Evolutionary conservation across 2,888 invertebrate species (phyloP), one percentile per base, ranked within the genome.

Genomic region (Orgyia antiqua): DNA sequence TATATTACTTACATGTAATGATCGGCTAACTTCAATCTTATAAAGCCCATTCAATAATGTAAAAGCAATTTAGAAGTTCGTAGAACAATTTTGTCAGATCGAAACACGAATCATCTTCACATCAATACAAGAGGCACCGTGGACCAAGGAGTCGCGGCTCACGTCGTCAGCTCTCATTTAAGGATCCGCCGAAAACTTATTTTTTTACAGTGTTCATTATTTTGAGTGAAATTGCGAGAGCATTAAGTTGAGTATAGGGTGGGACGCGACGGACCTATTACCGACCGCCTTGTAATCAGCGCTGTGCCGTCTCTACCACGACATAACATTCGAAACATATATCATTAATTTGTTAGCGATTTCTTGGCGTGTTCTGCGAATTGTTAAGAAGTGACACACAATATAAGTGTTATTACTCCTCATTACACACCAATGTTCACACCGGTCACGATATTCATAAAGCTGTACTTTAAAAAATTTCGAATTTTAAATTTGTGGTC

Each of bases 221-320:
- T 77, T 76, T 74, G 73, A 83, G 77, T 75, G 76, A 86, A 86
- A 84, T 84, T 84, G 86, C 83, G 83, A 84, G 84, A 82, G 83
- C 79, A 84, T 84, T 84, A 84, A 77, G 68, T 74, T 84, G 83
- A 84, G 74, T 86, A 80, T 83, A 82, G 83, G 84, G 79, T 84
- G 78, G 72, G 74, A 67, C 71, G 68, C 73, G 71, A 63, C 68
- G 70, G 69, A 52, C 61, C 70, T 71, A 82, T 83, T 82, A 79
- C 75, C 59, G 50, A 38, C 68, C 57, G 77, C 76, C 78, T 76
- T 86, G 72, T 87, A 82, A 87, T 87, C 87, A 75, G 67, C 67
- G 65, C 58, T 44, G 54, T 55, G 64, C 68, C 59, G 57, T 59
- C 65, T 68, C 68, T 60, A 55, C 60, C 58, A 61, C 63, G 59